Conservation (phyloP, 2,888 invertebrate genomes). For the Cybosia mesomella region DNA sequence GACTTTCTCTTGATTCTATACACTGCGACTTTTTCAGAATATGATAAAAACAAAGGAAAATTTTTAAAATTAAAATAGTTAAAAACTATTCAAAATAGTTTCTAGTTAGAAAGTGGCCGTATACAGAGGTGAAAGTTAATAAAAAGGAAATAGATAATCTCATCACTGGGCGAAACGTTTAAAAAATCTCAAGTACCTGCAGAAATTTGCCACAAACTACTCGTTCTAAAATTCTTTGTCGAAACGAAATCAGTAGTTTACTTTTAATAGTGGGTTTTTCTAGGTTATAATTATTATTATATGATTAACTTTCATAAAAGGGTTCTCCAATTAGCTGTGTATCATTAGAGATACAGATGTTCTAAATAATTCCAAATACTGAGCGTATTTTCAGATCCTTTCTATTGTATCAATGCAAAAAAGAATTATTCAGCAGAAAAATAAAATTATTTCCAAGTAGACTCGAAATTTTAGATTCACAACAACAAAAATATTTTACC, state of each 20-base stretch:
- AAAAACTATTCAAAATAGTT: slow-evolving; percentile 1
- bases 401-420: no score
- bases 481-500: no score
- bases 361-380: no score
- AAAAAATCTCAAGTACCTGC: background rate
- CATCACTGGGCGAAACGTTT: slow-evolving; percentile 5
- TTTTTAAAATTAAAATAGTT: slow-evolving; percentile 11
- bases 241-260: background rate
- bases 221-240: slow-evolving; percentile 11
- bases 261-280: background rate
- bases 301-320: no score
- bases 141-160: slow-evolving; percentile 6
- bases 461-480: no score
- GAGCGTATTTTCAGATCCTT: no score
- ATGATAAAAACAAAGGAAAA: background rate
- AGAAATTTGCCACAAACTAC: background rate
- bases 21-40: background rate
- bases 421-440: no score
- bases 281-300: no score
- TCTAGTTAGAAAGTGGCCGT: slow-evolving; percentile 8
- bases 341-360: no score
- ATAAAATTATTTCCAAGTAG: no score
- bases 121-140: background rate
- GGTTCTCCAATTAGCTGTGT: no score
- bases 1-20: no score